Evolutionary conservation across 1,140 invertebrate species (phyloP), one percentile per base, ranked within the genome.

Genomic region (Drosophila bocki): DNA sequence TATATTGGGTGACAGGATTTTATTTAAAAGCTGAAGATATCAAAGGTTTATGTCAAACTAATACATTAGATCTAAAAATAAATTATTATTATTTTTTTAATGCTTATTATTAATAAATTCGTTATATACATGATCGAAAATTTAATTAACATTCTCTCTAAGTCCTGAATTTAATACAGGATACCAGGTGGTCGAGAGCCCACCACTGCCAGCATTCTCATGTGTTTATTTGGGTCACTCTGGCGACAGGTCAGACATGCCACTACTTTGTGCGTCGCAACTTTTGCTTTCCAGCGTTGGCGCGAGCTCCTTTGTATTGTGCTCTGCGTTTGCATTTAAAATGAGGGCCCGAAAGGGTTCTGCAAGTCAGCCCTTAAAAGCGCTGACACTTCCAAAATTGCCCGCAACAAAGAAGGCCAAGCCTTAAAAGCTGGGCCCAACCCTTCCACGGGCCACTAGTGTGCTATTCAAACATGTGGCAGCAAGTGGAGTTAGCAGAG

Each of bases 361-460:
- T 88, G 84, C 83, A 88, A 87, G 84, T 87, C 84, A 87, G 84
- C 62, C 77, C 77, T 80, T 83, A 88, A 80, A 80, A 65, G 69
- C 33, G 84, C 80, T 87, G 83, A 87, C 85, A 60, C 65, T 59
- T 64, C 59, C 54, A 64, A 87, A 64, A 64, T 59, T 45, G 58
- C 41, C 8, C 4, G 42, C 7, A 45, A 44, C 39, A 41, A 59
- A 35, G 8, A 12, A 3, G 32, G 61, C 37, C 29, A 8, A 7
- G 39, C 33, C 32, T 58, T 77, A 67, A 58, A 77, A 63, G 42
- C 26, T 29, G n/a, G 9, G 17, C 15, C 29, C 37, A 48, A 39
- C n/a, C 29, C 41, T 48, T 44, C 9, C 17, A 13, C 45, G 22
- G 6, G 17, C 13, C 11, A 44, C 13, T 29, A 29, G 26, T 29